Evolutionary conservation across 2,888 invertebrate species (phyloP).

Genomic region (Lapara coniferarum): DNA sequence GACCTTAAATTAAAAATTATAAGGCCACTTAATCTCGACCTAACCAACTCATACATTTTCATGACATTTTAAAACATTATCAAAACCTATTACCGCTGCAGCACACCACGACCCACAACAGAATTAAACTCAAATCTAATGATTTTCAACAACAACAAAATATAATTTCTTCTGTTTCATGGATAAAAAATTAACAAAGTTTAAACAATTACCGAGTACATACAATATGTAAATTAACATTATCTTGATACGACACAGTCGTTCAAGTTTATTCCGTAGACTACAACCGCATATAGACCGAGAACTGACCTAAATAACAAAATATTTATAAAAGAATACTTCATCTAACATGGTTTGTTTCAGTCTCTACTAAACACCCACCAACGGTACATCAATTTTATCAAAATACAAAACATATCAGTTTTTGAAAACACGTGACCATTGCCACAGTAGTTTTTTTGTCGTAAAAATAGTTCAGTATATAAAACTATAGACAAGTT

Average conservation of each 20-base stretch:
- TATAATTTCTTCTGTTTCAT: slow-evolving; percentile 19
- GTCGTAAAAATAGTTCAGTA: slow-evolving; percentile 16
- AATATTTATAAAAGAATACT: slow-evolving; percentile 1
- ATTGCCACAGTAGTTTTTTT: neutral
- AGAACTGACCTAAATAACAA: slow-evolving; percentile 7
- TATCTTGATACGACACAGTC: neutral
- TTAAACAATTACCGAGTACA: slow-evolving; percentile 19
- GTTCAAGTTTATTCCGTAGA: slow-evolving; percentile 1
- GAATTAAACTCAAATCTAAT: slow-evolving; percentile 19
- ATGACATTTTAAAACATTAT: neutral
- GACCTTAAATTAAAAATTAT: slow-evolving; percentile 14
- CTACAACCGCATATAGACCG: slow-evolving; percentile 7
- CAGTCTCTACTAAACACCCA: slow-evolving; percentile 13
- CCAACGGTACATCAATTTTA: neutral
- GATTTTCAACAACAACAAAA: slow-evolving; percentile 22
- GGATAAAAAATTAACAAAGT: slow-evolving; percentile 21
- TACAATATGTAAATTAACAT: slow-evolving; percentile 11
- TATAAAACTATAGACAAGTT: slow-evolving; percentile 16
- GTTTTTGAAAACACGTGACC: neutral
- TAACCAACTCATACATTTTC: slow-evolving; percentile 15
- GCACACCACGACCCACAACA: slow-evolving; percentile 7
- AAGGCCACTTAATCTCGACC: slow-evolving; percentile 21
- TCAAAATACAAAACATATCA: neutral
- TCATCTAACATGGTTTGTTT: slow-evolving; percentile 2
- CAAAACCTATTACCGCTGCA: slow-evolving; percentile 2